Conservation (phyloP, 64 coral and sea anemone genomes). For the Acropora tenuis region DNA sequence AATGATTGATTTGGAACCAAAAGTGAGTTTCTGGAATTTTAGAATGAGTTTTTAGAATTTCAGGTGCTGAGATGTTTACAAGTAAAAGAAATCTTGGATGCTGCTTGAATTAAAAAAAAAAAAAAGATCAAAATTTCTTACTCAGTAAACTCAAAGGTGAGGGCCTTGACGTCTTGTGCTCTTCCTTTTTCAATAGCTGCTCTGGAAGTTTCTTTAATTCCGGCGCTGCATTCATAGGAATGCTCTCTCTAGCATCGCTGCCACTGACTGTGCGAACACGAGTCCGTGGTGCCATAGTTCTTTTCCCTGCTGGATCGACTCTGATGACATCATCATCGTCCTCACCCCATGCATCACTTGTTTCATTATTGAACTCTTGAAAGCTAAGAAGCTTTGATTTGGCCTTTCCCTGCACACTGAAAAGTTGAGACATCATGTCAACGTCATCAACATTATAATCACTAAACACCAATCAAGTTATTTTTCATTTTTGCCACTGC, state of each 20-base stretch:
- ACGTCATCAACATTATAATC: neutral
- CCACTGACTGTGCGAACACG: slow-evolving; percentile 79
- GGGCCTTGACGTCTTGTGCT: slow-evolving; percentile 70
- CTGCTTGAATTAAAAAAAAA: too few species aligned
- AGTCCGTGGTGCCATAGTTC: neutral
- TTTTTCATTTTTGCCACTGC: too few species aligned
- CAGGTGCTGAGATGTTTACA: too few species aligned
- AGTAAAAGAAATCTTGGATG: too few species aligned
- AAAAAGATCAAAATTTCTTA: neutral
- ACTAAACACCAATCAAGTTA: too few species aligned
- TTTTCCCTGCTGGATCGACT: slow-evolving; percentile 47
- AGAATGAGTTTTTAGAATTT: too few species aligned
- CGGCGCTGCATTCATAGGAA: slow-evolving; percentile 59
- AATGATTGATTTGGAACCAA: too few species aligned
- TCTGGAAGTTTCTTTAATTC: slow-evolving; percentile 38
- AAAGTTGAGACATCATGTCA: neutral
- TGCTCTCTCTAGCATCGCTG: slow-evolving; percentile 80
- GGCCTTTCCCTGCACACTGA: slow-evolving; percentile 51
- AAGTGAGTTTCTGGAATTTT: too few species aligned
- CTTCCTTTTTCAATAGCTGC: slow-evolving; percentile 52
- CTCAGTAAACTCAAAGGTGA: slow-evolving; percentile 85
- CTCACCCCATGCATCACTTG: slow-evolving; percentile 94
- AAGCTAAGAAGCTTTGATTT: slow-evolving; percentile 78
- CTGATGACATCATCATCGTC: slow-evolving; percentile 87
- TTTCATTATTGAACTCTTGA: slow-evolving; percentile 94